Evolutionary conservation across 2,888 invertebrate species (phyloP).

Genomic region (Lasioglossum malachurum): DNA sequence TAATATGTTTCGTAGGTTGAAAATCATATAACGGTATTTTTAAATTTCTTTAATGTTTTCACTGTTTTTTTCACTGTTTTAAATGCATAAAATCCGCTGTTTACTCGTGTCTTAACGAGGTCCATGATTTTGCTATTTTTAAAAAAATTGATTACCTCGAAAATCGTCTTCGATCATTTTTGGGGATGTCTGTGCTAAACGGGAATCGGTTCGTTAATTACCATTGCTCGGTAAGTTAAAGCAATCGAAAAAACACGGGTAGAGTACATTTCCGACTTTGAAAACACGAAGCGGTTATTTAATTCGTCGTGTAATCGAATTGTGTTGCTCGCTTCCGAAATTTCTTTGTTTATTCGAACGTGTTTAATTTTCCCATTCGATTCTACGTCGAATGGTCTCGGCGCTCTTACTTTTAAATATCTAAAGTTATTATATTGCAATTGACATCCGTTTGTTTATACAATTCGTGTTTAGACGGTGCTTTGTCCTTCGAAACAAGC

Average conservation of each 20-base stretch:
- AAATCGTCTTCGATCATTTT: neutral
- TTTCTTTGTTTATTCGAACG: neutral
- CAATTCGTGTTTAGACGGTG: slow-evolving; percentile 42
- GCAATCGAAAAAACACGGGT: neutral
- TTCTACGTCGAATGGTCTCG: slow-evolving; percentile 26
- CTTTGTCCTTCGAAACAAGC: slow-evolving; percentile 20
- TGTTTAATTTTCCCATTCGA: neutral
- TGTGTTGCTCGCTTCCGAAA: neutral
- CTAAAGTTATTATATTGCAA: slow-evolving; percentile 70
- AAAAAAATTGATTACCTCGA: neutral
- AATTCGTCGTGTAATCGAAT: slow-evolving; percentile 19
- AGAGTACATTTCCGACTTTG: slow-evolving; percentile 21
- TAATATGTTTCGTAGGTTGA: too few relatives aligned
- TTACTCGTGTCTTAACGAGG: neutral
- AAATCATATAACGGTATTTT: too few relatives aligned
- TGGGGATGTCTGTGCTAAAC: slow-evolving; percentile 1
- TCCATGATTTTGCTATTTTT: neutral
- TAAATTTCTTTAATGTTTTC: too few relatives aligned
- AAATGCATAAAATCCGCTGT: too few relatives aligned
- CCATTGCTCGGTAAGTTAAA: neutral
- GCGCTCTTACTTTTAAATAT: slow-evolving; percentile 47
- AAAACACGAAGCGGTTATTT: slow-evolving; percentile 41
- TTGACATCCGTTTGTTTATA: slow-evolving; percentile 70
- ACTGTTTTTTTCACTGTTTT: too few relatives aligned
- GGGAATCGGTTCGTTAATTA: slow-evolving; percentile 12